Base-by-base conservation (phyloP, 2,797 vertebrate genomes). In the Scleropages formosus region DNA sequence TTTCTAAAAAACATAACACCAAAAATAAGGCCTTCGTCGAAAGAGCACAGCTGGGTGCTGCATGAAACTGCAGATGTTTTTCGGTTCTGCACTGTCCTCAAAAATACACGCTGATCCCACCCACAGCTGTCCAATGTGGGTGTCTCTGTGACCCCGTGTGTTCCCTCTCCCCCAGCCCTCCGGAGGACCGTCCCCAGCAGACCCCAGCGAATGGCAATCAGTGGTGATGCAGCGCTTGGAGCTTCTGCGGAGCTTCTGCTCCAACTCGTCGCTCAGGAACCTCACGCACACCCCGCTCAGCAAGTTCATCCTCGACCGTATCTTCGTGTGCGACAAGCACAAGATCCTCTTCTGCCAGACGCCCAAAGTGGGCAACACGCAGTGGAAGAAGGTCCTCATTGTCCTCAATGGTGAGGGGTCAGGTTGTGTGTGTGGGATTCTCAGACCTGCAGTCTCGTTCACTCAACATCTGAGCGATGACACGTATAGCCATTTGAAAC, bases 331-430 rank as follows among this genome's bases (percentile, higher is more conserved):
- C 59, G 96, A 99, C 91, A 97, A 97, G 82, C 95, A 98, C 90
- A 96, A 93, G 88, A 96, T 99, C 83, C 88, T 99, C 65, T 99
- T 99, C 89, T 99, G 98, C 89, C 98, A 99, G 90, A 99, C 97
- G 0, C 98, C 98, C 11, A 99, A 99, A 93, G 97, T 99, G 84
- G 98, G 98, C 77, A 99, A 99, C 89, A 99, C 97, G 0, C 98
- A 99, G 69, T 99, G 98, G 98, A 99, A 99, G 91, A 99, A 99
- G 90, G 98, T 99, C 84, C 93, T 99, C 63, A 98, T 99, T 4
- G 96, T 97, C 81, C 92, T 98, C 78, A 99, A 99, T 6, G 98
- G 98, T 98, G 86, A 79, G 88, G 83, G 1, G 0, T 39, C 22
- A 44, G 16, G n/a, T n/a, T n/a, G n/a, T n/a, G n/a, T n/a, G 39